Conservation (phyloP, 2,797 vertebrate species). For the Malacoctenus gilli region DNA sequence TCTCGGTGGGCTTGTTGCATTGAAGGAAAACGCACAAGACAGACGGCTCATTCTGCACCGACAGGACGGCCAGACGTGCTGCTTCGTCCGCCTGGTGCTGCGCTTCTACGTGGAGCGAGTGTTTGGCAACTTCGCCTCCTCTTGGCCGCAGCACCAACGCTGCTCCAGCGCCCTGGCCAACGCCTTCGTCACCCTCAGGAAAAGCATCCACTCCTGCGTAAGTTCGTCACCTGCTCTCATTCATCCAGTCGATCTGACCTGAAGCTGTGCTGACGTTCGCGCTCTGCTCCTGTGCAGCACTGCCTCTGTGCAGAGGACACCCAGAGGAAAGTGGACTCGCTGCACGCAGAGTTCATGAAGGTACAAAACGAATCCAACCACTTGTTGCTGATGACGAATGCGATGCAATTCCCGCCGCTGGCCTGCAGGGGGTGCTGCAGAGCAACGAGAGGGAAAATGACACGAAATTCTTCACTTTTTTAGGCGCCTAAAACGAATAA, state of each 20-base stretch:
- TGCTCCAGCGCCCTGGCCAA: conserved; percentile 81
- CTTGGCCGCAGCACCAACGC: conserved; percentile 67
- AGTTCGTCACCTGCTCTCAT: no score
- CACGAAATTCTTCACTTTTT: no score
- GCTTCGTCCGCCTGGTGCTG: conserved; percentile 80
- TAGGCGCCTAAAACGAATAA: no score
- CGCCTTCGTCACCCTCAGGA: conserved; percentile 80
- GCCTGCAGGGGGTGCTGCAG: conserved; percentile 7
- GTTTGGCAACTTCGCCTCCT: conserved; percentile 70
- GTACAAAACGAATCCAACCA: conserved; percentile 16
- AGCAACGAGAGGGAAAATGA: neutral
- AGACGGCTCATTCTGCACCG: conserved; percentile 1
- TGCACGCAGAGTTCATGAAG: conserved; percentile 71
- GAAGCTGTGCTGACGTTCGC: neutral
- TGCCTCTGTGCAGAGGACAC: conserved; percentile 78
- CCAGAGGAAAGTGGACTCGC: conserved; percentile 59
- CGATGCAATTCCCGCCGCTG: neutral
- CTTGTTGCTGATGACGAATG: no score
- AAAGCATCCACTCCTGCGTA: conserved; percentile 79
- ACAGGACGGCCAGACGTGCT: conserved; percentile 80
- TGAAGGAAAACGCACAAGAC: neutral
- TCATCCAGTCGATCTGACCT: no score
- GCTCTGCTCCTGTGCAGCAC: conserved; percentile 52
- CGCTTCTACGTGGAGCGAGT: conserved; percentile 83
- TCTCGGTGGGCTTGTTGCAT: no score